These are phyloP conservation scores for Lasioglossum villosulum DNA, from an alignment of 2,888 invertebrate species.

Conservation along the genomic window DNA sequence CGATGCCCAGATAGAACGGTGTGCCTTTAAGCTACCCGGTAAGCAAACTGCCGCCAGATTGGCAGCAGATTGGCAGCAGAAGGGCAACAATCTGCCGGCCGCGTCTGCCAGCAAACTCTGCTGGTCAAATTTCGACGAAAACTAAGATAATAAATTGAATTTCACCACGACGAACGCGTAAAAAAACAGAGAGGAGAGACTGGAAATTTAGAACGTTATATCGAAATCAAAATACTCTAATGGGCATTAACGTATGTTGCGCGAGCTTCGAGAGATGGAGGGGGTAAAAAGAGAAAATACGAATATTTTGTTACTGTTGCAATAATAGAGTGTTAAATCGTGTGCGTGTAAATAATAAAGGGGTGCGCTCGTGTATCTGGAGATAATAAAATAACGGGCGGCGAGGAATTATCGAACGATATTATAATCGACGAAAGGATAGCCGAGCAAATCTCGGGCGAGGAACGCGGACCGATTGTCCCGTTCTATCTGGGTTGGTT, in stretches of 20 bases:
- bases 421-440: background rate
- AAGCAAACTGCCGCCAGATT: background rate
- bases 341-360: slow-evolving; percentile 36
- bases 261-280: slow-evolving; percentile 22
- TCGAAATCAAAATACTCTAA: slow-evolving; percentile 50
- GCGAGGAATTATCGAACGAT: slow-evolving; percentile 1
- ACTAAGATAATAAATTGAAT: background rate
- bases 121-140: too few species aligned
- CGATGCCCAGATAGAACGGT: slow-evolving; percentile 33
- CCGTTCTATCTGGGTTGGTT: slow-evolving; percentile 46
- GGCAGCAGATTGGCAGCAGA: too few species aligned
- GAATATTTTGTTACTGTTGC: slow-evolving; percentile 57
- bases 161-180: background rate
- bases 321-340: slow-evolving; percentile 41
- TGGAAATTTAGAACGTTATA: slow-evolving; percentile 38
- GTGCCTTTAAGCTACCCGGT: background rate
- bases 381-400: background rate
- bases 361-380: background rate
- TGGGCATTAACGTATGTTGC: slow-evolving; percentile 54
- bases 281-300: background rate
- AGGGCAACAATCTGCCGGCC: too few species aligned
- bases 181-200: slow-evolving; percentile 34
- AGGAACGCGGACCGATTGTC: background rate
- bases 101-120: too few species aligned
- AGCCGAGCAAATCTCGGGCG: slow-evolving; percentile 11